Evolutionary conservation across 2,797 vertebrate genomes (phyloP), one percentile per base, ranked within the genome.

Genomic region (Coregonus ussuriensis): DNA sequence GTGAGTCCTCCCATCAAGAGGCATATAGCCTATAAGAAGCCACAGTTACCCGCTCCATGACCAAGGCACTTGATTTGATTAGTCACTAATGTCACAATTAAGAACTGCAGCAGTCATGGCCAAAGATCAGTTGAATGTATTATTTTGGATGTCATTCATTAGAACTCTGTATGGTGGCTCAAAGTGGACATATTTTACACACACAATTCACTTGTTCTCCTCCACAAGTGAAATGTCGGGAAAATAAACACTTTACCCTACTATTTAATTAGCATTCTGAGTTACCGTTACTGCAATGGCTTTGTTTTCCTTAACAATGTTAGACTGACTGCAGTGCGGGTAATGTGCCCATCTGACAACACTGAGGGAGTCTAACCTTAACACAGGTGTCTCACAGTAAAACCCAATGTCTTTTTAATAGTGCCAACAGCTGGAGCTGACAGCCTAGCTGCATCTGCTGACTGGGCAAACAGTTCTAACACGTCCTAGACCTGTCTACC

Each of bases 371-470:
- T 77, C 54, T 83, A 79, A 84, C 86, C 85, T 85, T 74, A 75
- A 83, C 79, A 72, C 81, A 77, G 86, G 81, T 84, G 83, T 86
- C 82, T 85, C 83, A 78, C 86, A 89, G 92, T 90, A 89, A 78
- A 76, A 74, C 67, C 29, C 59, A 21, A 80, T 80, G 82, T 77
- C 78, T 82, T 77, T 80, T 86, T 81, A 79, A 93, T 93, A 89
- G 89, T 87, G 82, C 75, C 89, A 93, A 89, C 90, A 93, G 91
- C 90, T 91, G 91, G 88, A 93, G 88, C 83, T 91, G 89, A 91
- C 90, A 81, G 83, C 54, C 9, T 78, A 59, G 77, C 79, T 79
- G 81, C 80, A 83, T 89, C 85, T 91, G 89, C 90, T 90, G 88
- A 90, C 83, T 85, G 83, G 79, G 88, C 86, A 86, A 87, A 83